Evolutionary conservation across 2,797 vertebrate species (phyloP).

Genomic region (Ficedula albicollis): DNA sequence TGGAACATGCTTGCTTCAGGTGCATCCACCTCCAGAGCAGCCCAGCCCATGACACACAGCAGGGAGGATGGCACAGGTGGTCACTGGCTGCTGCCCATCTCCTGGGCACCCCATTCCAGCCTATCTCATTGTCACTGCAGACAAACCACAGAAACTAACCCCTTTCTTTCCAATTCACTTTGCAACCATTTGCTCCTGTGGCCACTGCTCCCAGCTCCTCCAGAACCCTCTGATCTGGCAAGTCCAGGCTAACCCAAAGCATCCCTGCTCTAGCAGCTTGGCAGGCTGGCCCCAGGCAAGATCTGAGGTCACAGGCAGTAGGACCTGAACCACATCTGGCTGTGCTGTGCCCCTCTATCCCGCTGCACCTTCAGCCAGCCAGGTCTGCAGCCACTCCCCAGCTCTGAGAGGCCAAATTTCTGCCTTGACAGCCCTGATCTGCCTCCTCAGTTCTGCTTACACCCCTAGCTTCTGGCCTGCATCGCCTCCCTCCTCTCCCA

Average conservation of each 20-base stretch:
- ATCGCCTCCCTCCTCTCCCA: not conserved
- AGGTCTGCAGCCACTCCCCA: not conserved
- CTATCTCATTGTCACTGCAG: not conserved
- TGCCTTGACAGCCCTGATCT: not conserved
- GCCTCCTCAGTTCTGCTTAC: not conserved
- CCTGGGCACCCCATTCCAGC: fast-evolving
- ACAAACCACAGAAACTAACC: not conserved
- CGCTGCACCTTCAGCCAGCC: not conserved
- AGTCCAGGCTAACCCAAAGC: not conserved
- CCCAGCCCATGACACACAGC: not conserved
- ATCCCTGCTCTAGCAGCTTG: not conserved
- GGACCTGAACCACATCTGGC: not conserved
- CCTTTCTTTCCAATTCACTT: not conserved
- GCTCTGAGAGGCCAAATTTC: not conserved
- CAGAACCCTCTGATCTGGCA: not conserved
- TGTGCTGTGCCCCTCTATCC: not conserved
- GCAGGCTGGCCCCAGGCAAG: not conserved
- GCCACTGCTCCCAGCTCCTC: not conserved
- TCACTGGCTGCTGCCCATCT: not conserved
- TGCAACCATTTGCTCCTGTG: not conserved
- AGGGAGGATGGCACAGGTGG: not conserved
- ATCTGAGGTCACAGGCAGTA: not conserved
- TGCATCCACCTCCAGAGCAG: not conserved
- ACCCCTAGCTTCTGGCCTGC: not conserved
- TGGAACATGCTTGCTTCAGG: fast-evolving